phyloP scores from a whole-genome alignment of 2,797 vertebrate species.

The Eulemur albifrons region DNA sequence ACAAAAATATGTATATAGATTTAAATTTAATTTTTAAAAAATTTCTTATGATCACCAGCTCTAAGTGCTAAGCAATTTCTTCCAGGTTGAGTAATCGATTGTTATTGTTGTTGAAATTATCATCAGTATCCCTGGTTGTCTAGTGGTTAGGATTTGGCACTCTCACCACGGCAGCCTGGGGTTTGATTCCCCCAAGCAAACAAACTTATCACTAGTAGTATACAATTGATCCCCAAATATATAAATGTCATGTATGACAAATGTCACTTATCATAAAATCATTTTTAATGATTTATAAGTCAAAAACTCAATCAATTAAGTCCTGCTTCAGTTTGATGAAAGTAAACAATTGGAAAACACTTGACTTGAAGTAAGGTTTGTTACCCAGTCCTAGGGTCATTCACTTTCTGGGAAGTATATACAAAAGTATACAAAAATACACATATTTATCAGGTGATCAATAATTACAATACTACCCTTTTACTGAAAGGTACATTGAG shows the following conservation, averaged over 20 bases:
- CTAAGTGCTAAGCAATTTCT: neutral
- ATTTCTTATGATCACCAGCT: neutral
- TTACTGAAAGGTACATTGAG: neutral
- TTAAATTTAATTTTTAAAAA: neutral
- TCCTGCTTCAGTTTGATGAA: neutral
- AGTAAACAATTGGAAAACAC: neutral
- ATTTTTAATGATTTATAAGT: neutral
- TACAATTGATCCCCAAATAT: neutral
- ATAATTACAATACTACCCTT: neutral
- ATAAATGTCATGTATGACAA: neutral
- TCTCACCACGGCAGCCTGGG: neutral
- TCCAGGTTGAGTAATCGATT: neutral
- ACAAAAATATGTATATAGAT: neutral
- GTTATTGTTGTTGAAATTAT: neutral
- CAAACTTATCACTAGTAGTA: neutral
- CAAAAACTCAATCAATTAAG: neutral
- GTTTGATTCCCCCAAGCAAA: neutral
- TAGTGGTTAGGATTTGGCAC: neutral
- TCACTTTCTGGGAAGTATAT: neutral
- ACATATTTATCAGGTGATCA: neutral
- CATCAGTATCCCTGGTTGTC: neutral
- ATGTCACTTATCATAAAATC: neutral
- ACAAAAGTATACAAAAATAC: no score
- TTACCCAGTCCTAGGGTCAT: neutral
- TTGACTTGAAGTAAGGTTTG: neutral